Evolutionary conservation across 1,140 invertebrate genomes (phyloP).

Genomic region (Aricia agestis): DNA sequence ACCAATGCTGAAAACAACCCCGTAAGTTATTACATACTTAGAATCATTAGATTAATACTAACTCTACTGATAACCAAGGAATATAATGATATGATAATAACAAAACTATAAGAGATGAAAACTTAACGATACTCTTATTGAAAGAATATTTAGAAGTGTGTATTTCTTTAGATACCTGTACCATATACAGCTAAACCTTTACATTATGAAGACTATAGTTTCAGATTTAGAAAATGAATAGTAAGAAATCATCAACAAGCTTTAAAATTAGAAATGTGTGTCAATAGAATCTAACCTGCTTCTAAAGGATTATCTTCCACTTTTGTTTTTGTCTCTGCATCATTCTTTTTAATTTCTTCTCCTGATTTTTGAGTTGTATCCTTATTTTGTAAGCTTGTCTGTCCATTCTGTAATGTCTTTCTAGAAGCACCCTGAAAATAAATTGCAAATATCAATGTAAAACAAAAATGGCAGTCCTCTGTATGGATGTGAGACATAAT

Average conservation of each 20-base stretch:
- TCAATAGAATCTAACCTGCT: conserved; percentile 35
- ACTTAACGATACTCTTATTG: no score
- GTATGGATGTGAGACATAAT: neutral
- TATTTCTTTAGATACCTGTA: no score
- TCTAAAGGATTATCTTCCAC: conserved; percentile 49
- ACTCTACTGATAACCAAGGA: no score
- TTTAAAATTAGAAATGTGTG: neutral
- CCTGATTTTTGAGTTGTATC: conserved; percentile 29
- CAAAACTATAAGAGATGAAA: no score
- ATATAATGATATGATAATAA: no score
- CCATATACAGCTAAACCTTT: no score
- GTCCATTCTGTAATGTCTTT: conserved; percentile 30
- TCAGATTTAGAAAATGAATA: neutral
- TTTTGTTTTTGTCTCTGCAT: conserved; percentile 44
- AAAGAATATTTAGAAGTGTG: no score
- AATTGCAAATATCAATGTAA: conserved; percentile 24
- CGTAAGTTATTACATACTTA: neutral
- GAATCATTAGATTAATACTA: no score
- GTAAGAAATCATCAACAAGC: neutral
- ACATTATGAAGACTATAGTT: no score
- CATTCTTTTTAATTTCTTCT: conserved; percentile 39
- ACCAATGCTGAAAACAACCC: conserved; percentile 56
- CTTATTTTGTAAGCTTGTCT: conserved; percentile 33
- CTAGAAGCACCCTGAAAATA: conserved; percentile 42
- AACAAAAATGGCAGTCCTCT: conserved; percentile 44